Evolutionary conservation across 2,888 invertebrate species (phyloP).

Genomic region (Chrysotoxum bicinctum): DNA sequence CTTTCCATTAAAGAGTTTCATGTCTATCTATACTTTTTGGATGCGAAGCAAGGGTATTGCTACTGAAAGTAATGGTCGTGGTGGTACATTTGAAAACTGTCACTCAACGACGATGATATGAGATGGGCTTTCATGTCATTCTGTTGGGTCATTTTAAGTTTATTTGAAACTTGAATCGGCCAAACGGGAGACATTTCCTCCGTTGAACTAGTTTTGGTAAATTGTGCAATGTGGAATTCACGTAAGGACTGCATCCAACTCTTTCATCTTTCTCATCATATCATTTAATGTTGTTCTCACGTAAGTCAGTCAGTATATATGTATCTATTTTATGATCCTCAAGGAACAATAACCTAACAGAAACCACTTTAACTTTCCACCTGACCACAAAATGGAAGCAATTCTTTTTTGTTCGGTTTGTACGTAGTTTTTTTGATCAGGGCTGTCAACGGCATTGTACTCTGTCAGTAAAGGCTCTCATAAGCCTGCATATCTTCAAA

Average conservation of each 20-base stretch:
- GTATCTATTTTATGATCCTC: neutral
- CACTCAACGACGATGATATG: constrained; percentile 39
- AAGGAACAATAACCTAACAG: constrained; percentile 47
- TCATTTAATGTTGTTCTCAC: constrained; percentile 14
- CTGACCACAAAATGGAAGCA: constrained; percentile 2
- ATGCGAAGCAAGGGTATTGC: neutral
- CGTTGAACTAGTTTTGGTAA: constrained; percentile 22
- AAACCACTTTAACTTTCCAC: constrained; percentile 15
- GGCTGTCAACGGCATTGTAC: neutral
- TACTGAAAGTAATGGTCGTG: neutral
- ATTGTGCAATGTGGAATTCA: constrained; percentile 8
- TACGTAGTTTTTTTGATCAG: neutral
- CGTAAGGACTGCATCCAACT: neutral
- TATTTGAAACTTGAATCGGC: neutral
- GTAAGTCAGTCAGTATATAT: constrained; percentile 11
- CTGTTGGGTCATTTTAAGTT: constrained; percentile 11
- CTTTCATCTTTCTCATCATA: constrained; percentile 4
- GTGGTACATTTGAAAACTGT: constrained; percentile 19
- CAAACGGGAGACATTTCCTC: constrained; percentile 11
- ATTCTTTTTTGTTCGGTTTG: no score
- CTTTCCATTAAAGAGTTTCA: neutral
- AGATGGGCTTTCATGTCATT: constrained; percentile 39
- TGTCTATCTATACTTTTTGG: neutral
- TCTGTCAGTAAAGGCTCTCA: no score
- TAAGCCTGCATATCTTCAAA: no score